Base-by-base conservation (phyloP, 1,140 invertebrate genomes). In the Drosophila ambigua region DNA sequence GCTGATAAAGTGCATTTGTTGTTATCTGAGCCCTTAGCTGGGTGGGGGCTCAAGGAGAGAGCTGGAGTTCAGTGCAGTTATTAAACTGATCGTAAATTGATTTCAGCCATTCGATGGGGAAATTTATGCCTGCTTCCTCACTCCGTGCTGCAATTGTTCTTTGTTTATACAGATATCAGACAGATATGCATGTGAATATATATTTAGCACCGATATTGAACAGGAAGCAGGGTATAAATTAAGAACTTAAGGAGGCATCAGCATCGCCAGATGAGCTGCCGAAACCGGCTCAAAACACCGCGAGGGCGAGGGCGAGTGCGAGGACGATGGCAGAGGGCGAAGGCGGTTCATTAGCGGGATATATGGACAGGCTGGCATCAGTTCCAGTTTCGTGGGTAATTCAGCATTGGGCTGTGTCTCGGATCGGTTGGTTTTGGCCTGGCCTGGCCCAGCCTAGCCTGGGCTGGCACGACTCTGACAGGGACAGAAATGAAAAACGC, bases 181-280 rank as follows among this genome's bases (percentile, higher is more conserved):
- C 26, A 54, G 0, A 48, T 69, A 64, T 72, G 31, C 50, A 43
- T 49, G 23, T 44, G 41, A 54, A 66, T 65, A 65, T 75, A 77
- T 77, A 62, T n/a, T n/a, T 77, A 77, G 49, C 75, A 57, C 16
- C 39, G 52, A 65, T 77, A 59, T 26, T 64, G 48, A 65, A 60
- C 81, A 84, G 81, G 81, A 84, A 84, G 65, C 64, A 20, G 15
- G 16, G 43, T 73, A 71, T 80, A 84, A 85, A 84, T 84, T 84
- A 69, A 84, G 63, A 31, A 43, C 55, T 60, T 60, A 48, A 79
- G 59, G 43, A 44, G 53, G 39, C 43, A 24, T 57, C 31, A 35
- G 9, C 31, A 35, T 35, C 31, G 9, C 23, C 44, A 39, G 48
- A 49, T 65, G 63, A 39, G 9, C 11, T 11, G 35, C 11, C 8